phyloP scores from a whole-genome alignment of 2,797 vertebrate genomes.

The Cynodonichthys magdalenae region DNA sequence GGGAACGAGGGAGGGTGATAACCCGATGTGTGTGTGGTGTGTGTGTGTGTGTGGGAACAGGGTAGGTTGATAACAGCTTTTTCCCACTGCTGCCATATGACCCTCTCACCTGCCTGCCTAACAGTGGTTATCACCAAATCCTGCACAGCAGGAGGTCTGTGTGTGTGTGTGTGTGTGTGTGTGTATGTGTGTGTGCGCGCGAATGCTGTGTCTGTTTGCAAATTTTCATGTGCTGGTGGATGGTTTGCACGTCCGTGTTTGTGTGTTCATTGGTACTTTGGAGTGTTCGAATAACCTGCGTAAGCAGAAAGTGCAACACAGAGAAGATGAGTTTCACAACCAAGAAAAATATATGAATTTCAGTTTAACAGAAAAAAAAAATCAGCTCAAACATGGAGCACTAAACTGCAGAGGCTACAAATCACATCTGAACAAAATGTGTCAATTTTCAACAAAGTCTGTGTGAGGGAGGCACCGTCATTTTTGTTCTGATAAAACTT shows the following conservation, averaged over 20 bases:
- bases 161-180: conserved; percentile 11
- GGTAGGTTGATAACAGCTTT: conserved; percentile 79
- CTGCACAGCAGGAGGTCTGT: conserved; percentile 79
- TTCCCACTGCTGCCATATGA: conserved; percentile 90
- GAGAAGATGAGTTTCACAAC: not conserved
- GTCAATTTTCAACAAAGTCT: not conserved
- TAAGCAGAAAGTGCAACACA: not conserved
- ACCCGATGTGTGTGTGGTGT: conserved; percentile 73
- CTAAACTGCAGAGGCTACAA: not conserved
- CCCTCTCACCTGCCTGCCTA: conserved; percentile 84
- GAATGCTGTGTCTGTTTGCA: conserved; percentile 11
- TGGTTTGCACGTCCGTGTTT: not conserved
- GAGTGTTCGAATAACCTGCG: conserved; percentile 31
- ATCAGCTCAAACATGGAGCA: not conserved
- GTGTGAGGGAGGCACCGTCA: not conserved
- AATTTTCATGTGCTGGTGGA: conserved; percentile 1
- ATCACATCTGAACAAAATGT: not conserved
- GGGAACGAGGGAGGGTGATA: conserved; percentile 96
- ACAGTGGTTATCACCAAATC: conserved; percentile 92
- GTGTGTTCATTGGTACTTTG: conserved; percentile 4
- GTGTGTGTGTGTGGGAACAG: conserved; percentile 65
- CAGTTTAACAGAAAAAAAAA: not conserved
- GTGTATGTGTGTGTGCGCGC: conserved; percentile 11
- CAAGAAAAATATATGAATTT: not conserved
- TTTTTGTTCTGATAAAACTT: not conserved